Base-by-base conservation (phyloP, 2,797 vertebrate genomes). In the Parauchenoglanis punctatus region DNA sequence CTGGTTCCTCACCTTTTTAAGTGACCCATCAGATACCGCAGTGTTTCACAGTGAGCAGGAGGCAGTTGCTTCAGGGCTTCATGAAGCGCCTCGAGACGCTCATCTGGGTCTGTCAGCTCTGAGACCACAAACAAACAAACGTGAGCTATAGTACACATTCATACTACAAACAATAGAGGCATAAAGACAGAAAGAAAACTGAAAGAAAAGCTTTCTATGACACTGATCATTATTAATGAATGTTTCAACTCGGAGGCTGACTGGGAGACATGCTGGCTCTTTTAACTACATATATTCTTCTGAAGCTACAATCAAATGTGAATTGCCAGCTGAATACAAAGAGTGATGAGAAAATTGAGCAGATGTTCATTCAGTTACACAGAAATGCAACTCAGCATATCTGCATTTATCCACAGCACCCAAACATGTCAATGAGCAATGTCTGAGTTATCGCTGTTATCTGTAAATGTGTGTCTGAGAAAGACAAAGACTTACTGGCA, bases 1-100 rank as follows among this genome's bases (percentile, higher is more conserved):
- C 17, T 44, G 31, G 7, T 28, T 78, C 54, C 95, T 94, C 92
- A 98, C 99, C 97, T 98, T 94, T 99, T 99, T 83, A 99, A 96
- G 92, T 99, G 99, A 0, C 96, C 97, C 98, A 99, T 99, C 93
- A 99, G 98, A 95, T 98, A 99, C 91, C 97, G 96, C 87, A 99
- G 93, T 0, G 98, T 99, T 94, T 99, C 99, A 92, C 94, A 96
- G 96, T 99, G 99, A 20, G 99, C 97, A 20, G 97, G 97, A 0
- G 99, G 98, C 92, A 99, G 95, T 87, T 98, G 95, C 91, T 97
- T 96, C 85, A 99, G 94, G 23, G 98, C 97, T 92, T 98, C 97
- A 0, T 97, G 97, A 89, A 99, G 96, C 85, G 96, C 96, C 93
- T 99, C 98, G 88, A 99, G 93, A 89, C 98, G 98, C 94, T 99